These are phyloP conservation scores for Phoenicopterus ruber DNA, from an alignment of 2,113 vertebrate genomes.

Conservation along the genomic window DNA sequence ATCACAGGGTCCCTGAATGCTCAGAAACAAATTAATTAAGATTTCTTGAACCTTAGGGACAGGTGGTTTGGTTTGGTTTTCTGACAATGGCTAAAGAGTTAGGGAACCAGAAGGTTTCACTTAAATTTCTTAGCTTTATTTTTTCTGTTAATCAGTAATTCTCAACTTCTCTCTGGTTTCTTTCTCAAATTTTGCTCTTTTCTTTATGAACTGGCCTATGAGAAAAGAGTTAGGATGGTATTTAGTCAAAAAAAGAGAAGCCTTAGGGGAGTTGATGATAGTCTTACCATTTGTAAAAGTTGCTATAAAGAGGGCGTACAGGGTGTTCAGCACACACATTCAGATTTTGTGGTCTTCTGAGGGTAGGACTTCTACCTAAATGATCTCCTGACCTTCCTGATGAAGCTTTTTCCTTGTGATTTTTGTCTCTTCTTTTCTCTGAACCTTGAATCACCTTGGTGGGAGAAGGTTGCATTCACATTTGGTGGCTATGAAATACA, in stretches of 20 bases:
- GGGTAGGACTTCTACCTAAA: background rate
- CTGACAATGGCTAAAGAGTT: background rate
- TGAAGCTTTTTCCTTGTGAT: background rate
- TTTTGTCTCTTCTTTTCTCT: background rate
- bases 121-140: background rate
- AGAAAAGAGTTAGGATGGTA: background rate
- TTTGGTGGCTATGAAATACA: background rate
- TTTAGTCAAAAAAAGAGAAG: background rate
- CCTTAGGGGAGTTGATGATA: background rate
- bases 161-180: background rate
- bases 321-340: background rate
- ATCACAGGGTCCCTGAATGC: background rate
- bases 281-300: background rate
- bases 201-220: background rate
- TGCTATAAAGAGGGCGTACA: background rate
- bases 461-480: background rate
- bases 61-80: background rate
- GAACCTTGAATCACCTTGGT: background rate
- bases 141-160: background rate
- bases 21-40: background rate
- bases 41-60: background rate
- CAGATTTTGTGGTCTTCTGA: background rate
- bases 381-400: background rate
- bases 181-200: background rate
- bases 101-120: background rate